Base-by-base conservation (phyloP, 30 jellyfish, hydroid and myxozoan genomes). In the Aurelia coerulea region DNA sequence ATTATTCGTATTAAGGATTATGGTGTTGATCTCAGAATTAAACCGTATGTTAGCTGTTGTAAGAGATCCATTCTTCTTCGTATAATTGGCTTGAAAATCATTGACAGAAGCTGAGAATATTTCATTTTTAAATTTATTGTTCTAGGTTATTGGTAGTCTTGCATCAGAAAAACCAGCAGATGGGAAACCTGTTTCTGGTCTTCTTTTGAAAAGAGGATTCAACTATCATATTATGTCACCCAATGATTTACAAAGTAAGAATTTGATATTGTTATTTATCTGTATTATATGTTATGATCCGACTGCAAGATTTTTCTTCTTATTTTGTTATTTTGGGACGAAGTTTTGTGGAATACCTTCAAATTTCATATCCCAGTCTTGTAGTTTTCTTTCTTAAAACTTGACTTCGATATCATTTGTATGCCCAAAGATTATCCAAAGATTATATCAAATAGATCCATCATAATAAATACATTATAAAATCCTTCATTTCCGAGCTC, bases 171-270 rank as follows among this genome's bases (percentile, higher is more conserved):
- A 87, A 83, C 96, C 98, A 62, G 74, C 81, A 50, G 96, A 96
- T 65, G 99, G 99, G 62, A 96, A 96, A 68, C 88, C 70, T 19
- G 92, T 96, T 0, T 92, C 99, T 65, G 99, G 99, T 14, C 68
- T 96, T 37, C 85, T 96, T 8, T 64, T 96, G 23, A 96, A 96
- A 56, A 86, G 99, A 34, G 99, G 99, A 15, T 96, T 96, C 89
- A 91, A 91, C 52, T 96, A 96, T 76, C 98, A 96, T 66, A 87
- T 96, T 70, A 91, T 96, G 98, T 97, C 99, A 35, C 98, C 99
- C 11, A 59, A 92, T 14, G 99, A 96, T 65, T 88, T 96, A 50
- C 97, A 88, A 50, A 92, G 97, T 91, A 65, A 69, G 95, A 15
- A 51, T 65, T 31, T 64, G 0, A 37, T 4, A 31, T 10, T 11